These are phyloP conservation scores for Sarcophaga bullata DNA, from an alignment of 1,140 invertebrate genomes.

Conservation along the genomic window DNA sequence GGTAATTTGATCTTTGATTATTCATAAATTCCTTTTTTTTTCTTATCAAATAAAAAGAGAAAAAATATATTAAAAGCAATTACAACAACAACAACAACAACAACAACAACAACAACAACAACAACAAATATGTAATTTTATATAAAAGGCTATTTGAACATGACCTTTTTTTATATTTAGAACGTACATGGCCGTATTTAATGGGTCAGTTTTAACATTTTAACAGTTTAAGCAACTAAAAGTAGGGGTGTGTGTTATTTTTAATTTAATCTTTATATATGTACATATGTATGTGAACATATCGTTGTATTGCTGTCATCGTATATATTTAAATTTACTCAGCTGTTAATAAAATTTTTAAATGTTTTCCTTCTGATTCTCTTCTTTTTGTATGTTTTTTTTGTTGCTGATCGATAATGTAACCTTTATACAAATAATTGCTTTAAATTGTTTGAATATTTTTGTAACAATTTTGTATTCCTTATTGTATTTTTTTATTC, in stretches of 20 bases:
- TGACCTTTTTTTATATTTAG: no score
- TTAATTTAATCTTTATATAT: background rate
- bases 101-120: no score
- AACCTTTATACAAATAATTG: no score
- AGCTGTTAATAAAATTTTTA: constrained; percentile 13
- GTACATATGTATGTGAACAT: background rate
- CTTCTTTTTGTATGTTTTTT: background rate
- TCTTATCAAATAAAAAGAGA: no score
- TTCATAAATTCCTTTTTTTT: background rate
- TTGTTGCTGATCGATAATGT: no score
- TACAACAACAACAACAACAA: no score
- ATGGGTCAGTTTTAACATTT: background rate
- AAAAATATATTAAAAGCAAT: no score
- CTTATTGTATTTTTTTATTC: no score
- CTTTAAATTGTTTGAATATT: no score
- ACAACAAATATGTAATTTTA: no score
- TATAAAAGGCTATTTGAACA: no score
- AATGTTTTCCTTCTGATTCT: background rate
- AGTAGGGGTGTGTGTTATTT: background rate
- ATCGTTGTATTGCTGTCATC: background rate
- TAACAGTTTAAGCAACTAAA: background rate
- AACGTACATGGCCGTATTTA: background rate
- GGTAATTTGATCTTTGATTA: constrained; percentile 37
- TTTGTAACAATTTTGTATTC: no score
- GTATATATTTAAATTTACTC: constrained; percentile 7